A percentile compares a stretch with the other conserved stretches of the same genome.
These are phyloP conservation scores for Sipunculus nudus DNA, from an alignment of 2,888 invertebrate genomes.

Conservation along the genomic window DNA sequence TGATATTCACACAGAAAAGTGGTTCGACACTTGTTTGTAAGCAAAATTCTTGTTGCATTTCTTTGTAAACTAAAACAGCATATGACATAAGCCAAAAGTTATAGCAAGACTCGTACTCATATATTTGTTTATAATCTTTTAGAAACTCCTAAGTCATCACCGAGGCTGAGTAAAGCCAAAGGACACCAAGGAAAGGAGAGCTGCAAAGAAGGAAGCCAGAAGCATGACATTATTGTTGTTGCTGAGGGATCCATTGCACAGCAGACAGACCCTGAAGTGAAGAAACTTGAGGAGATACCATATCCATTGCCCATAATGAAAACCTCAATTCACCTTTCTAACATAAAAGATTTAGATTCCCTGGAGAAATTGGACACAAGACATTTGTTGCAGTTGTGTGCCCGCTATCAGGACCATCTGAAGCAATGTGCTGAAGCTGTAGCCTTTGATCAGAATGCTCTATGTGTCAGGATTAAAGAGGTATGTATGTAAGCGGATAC, in stretches of 20 bases:
- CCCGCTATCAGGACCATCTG: conserved; percentile 83
- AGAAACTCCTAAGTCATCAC: conserved; percentile 10
- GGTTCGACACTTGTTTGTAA: too few species aligned
- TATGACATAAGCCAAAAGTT: too few species aligned
- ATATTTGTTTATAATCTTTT: too few species aligned
- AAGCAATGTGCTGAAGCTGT: conserved; percentile 84
- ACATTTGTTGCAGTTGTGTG: conserved; percentile 77
- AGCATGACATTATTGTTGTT: conserved; percentile 62
- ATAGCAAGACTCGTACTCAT: too few species aligned
- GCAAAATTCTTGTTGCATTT: too few species aligned
- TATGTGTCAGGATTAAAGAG: conserved; percentile 81
- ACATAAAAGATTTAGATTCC: too few species aligned
- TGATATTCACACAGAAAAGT: too few species aligned
- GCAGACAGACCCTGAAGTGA: conserved; percentile 57
- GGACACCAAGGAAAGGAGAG: neutral
- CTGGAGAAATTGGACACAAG: conserved; percentile 78
- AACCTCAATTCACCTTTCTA: conserved; percentile 83
- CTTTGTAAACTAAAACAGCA: too few species aligned
- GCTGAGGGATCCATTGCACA: conserved; percentile 46
- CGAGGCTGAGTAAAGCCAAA: conserved; percentile 2
- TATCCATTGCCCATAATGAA: conserved; percentile 93
- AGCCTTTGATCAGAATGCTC: conserved; percentile 79
- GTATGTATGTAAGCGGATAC: too few species aligned
- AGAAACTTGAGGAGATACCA: conserved; percentile 73
- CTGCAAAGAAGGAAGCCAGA: conserved; percentile 15